phyloP scores from a whole-genome alignment of 2,797 vertebrate species.

The Galagoides demidoff region DNA sequence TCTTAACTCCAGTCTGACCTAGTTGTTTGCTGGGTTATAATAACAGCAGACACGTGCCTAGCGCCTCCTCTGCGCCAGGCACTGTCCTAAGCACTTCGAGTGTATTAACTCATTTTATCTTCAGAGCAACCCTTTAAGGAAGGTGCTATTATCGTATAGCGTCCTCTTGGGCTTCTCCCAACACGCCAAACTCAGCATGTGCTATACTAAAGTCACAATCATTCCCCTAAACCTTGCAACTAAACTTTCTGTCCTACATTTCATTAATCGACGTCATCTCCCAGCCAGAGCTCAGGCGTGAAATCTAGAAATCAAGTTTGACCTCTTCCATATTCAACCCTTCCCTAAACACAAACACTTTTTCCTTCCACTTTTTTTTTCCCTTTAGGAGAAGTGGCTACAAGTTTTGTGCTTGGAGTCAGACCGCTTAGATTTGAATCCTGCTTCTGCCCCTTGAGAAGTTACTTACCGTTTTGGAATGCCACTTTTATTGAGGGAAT shows the following conservation, averaged over 20 bases:
- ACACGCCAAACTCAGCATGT: background rate
- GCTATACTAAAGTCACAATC: background rate
- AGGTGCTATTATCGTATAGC: background rate
- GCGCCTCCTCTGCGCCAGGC: background rate
- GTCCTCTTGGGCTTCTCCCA: background rate
- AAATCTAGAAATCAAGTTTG: background rate
- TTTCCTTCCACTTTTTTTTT: background rate
- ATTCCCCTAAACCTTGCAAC: background rate
- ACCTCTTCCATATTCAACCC: background rate
- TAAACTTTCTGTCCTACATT: too few species aligned
- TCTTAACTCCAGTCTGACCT: constrained; percentile 56
- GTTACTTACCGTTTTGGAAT: background rate
- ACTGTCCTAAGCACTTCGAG: background rate
- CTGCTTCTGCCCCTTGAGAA: background rate
- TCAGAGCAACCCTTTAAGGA: background rate
- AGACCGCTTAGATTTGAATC: background rate
- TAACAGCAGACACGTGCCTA: constrained; percentile 1
- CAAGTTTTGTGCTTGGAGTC: background rate
- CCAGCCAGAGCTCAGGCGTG: background rate
- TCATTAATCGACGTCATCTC: background rate
- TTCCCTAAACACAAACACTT: background rate
- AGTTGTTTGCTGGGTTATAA: constrained; percentile 53
- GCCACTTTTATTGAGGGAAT: background rate
- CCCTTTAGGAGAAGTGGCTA: background rate
- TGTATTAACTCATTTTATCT: background rate